Base-by-base conservation (phyloP, 2,113 vertebrate genomes). In the Megaceryle maxima region DNA sequence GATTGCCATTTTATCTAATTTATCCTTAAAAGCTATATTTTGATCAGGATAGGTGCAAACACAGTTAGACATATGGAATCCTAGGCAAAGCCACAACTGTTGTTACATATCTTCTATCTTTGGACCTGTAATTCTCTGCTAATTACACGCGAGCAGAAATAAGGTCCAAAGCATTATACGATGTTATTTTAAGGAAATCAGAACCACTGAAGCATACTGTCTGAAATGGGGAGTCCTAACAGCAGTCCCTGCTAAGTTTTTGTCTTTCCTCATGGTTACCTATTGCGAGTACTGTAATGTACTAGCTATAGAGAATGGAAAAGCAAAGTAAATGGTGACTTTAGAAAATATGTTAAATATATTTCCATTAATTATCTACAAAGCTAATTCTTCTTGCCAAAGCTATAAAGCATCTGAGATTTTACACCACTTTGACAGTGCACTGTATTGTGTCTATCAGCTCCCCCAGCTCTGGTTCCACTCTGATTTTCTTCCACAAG, bases 311-410 rank as follows among this genome's bases (percentile, higher is more conserved):
- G 51, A 59, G 56, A 94, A 86, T 22, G 43, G 28, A 83, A 77
- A 16, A 70, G 17, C 11, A 88, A 80, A 88, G 25, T 31, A 69
- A 85, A 26, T 25, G 37, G n/a, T 72, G 64, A 72, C 46, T 93
- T 81, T 55, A 87, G 26, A 18, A 88, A 66, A 68, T 78, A 81
- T 22, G 44, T 44, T 70, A 88, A 93, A 84, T 79, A 48, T 41
- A 66, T 81, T 93, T 88, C 55, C 68, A 53, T 88, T 81, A 37
- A 75, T 93, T 93, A 88, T 50, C 73, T 73, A 33, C 60, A 62
- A 84, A 92, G 48, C 35, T 76, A 55, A 56, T 90, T 92, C 63
- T 89, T 87, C 80, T 75, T 95, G 82, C 68, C 69, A 95, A 77
- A 75, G 20, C 64, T 72, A 14, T 87, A 56, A 88, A 90, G 43